Percentiles rank a stretch among this genome's conserved stretches.
These are phyloP conservation scores for Cheirogaleus medius DNA, from an alignment of 2,113 vertebrate species.

Conservation along the genomic window DNA sequence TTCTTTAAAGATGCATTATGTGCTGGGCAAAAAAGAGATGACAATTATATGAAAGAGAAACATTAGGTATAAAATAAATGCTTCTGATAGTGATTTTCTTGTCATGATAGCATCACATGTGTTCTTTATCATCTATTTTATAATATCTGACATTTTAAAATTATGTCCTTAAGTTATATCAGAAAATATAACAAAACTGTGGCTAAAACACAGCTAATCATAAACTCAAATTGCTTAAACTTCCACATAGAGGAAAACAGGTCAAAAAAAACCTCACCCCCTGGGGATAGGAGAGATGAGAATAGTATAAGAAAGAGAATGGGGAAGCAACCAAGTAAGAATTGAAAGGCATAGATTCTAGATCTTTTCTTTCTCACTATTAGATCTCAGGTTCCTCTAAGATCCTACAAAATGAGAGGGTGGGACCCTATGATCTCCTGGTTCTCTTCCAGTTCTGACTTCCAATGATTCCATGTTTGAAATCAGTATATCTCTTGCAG, in stretches of 20 bases:
- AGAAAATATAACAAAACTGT: background rate
- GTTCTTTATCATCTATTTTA: background rate
- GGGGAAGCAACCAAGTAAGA: background rate
- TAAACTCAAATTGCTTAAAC: background rate
- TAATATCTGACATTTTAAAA: background rate
- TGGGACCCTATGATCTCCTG: too few species aligned
- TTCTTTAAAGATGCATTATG: too few species aligned
- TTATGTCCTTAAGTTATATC: background rate
- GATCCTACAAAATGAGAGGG: background rate
- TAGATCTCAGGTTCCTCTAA: background rate
- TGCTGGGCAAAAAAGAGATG: too few species aligned
- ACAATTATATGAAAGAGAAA: background rate
- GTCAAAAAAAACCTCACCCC: background rate
- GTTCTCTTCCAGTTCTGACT: background rate
- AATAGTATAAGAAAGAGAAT: background rate
- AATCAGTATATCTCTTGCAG: background rate
- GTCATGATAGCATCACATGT: background rate
- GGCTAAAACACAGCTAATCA: background rate
- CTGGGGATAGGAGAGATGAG: background rate
- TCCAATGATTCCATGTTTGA: background rate
- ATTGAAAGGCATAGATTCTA: background rate
- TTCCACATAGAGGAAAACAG: background rate
- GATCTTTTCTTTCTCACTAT: background rate
- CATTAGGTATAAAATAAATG: background rate
- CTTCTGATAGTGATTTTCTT: background rate